Base-by-base conservation (phyloP, 2,113 vertebrate genomes). In the Taurulus bubalis region DNA sequence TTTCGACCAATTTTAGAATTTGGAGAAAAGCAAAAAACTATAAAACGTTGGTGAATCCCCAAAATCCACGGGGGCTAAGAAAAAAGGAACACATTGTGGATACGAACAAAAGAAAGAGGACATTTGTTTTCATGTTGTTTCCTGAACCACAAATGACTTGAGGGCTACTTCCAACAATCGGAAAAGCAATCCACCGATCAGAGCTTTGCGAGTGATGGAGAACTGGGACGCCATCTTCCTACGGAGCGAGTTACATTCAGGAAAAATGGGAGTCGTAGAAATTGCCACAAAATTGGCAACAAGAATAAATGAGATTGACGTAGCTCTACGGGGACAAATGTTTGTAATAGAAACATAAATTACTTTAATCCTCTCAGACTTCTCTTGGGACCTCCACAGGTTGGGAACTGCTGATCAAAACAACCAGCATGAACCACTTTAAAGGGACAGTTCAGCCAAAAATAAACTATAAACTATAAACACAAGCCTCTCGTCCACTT, bases 341-440 rank as follows among this genome's bases (percentile, higher is more conserved):
- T n/a, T 16, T 60, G 42, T 63, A 12, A 64, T 40, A 64, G 3
- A 47, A 40, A 65, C 30, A 70, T 38, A 56, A 14, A 26, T 28
- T 4, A 12, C 15, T 26, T 38, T 15, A 45, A 45, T 26, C 1
- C 22, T 47, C 22, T 14, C 26, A 22, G 8, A 47, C 49, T 32
- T 26, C 8, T 70, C 49, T 34, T 28, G 8, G 6, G 14, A 36
- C 58, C 22, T 1, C 30, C 47, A 38, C 3, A 40, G 51, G 34
- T 28, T 74, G 42, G 53, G 55, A 83, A 80, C 56, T 20, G 77
- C 56, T 69, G 68, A 78, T 53, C 34, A 28, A 53, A 80, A 69
- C 28, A 80, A 69, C 28, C 36, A 67, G 47, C 58, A 45, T 59
- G 26, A 73, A 62, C 0, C 0, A 42, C 32, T 40, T 49, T 18